A percentile compares a stretch with the other conserved stretches of the same genome.
These are phyloP conservation scores for Amazona guildingii DNA, from an alignment of 2,113 vertebrate genomes.

Conservation along the genomic window DNA sequence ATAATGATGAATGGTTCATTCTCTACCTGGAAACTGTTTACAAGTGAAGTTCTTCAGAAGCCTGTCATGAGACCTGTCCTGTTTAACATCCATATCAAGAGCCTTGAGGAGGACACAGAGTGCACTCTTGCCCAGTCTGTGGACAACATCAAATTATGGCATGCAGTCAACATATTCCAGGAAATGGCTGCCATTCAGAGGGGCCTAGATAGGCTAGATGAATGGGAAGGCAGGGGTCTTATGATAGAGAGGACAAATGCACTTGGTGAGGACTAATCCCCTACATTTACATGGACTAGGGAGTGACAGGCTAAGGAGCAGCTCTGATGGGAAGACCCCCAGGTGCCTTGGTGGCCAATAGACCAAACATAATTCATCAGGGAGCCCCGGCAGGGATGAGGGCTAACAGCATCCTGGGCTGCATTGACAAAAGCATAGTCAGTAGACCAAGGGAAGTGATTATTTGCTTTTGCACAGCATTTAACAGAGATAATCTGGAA, in stretches of 20 bases:
- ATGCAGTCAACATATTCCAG: neutral
- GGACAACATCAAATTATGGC: neutral
- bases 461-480: neutral
- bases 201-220: neutral
- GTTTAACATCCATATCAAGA: neutral
- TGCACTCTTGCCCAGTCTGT: neutral
- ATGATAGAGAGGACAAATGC: neutral
- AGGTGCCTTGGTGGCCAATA: neutral
- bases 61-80: neutral
- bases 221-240: neutral
- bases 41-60: neutral
- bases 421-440: neutral
- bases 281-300: neutral
- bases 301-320: neutral
- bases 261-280: neutral
- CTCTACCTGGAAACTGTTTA: neutral
- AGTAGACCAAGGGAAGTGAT: neutral
- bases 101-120: neutral
- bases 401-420: neutral
- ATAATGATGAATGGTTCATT: neutral
- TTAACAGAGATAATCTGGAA: neutral
- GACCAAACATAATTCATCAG: neutral
- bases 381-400: neutral
- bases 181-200: neutral
- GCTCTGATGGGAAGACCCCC: neutral